Evolutionary conservation across 2,797 vertebrate species (phyloP).

Genomic region (Novumbra hubbsi): DNA sequence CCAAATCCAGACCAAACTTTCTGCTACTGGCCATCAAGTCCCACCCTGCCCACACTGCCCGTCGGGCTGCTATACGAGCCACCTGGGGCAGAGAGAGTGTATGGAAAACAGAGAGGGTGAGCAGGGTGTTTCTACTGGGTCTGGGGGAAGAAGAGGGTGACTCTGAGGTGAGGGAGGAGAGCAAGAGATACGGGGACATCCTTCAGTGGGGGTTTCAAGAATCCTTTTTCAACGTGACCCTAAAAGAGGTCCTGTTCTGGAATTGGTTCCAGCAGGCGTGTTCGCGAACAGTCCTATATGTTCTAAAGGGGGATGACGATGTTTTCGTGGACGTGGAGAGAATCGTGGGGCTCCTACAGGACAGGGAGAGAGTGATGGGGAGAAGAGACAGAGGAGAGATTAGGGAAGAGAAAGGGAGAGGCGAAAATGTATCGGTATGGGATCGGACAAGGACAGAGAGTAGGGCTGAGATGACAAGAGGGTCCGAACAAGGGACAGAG

Average conservation of each 20-base stretch:
- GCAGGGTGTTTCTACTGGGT: conserved; percentile 37
- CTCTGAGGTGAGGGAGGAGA: conserved; percentile 21
- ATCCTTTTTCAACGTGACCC: conserved; percentile 41
- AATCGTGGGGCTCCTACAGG: not conserved
- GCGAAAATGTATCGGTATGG: not conserved
- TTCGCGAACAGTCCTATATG: not conserved
- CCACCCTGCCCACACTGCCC: conserved; percentile 1
- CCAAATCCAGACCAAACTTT: not conserved
- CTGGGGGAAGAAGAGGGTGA: not conserved
- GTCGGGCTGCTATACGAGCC: conserved; percentile 19
- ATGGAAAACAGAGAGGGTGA: conserved; percentile 2
- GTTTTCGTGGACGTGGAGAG: not conserved
- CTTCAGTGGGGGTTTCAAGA: conserved; percentile 37
- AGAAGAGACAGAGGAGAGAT: not conserved
- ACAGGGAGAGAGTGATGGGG: not conserved
- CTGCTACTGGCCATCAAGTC: conserved; percentile 35
- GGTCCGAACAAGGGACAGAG: not conserved
- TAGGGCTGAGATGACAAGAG: not conserved
- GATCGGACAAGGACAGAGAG: not conserved
- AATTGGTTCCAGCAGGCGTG: conserved; percentile 1
- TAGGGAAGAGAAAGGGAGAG: not conserved
- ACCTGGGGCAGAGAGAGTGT: conserved; percentile 28
- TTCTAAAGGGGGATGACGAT: not conserved
- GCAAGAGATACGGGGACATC: conserved; percentile 19
- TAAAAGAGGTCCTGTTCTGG: conserved; percentile 43